Conservation (phyloP, 2,888 invertebrate genomes). For the Panzeria rudis region DNA sequence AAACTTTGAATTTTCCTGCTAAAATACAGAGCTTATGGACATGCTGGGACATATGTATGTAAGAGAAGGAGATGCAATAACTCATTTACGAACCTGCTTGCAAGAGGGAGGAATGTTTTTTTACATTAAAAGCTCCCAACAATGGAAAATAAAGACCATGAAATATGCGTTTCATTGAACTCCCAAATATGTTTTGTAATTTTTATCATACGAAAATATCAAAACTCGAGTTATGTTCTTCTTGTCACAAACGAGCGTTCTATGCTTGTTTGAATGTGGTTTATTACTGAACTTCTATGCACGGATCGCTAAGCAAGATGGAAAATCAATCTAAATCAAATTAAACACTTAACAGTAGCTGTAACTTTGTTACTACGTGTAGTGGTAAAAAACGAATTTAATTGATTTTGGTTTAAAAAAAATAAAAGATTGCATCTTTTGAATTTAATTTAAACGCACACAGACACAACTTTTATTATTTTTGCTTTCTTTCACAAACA, state of each 20-base stretch:
- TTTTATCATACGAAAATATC: too few species aligned
- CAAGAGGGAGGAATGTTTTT: too few species aligned
- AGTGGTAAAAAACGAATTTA: constrained; percentile 22
- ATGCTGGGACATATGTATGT: too few species aligned
- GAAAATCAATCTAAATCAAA: constrained; percentile 69
- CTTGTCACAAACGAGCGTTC: background rate
- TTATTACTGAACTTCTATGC: background rate
- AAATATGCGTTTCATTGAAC: too few species aligned
- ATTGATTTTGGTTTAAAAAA: background rate
- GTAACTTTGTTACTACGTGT: constrained; percentile 25
- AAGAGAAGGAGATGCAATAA: too few species aligned
- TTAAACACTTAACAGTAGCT: constrained; percentile 61
- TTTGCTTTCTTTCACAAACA: background rate
- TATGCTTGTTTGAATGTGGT: background rate
- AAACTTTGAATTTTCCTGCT: too few species aligned
- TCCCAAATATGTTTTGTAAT: too few species aligned
- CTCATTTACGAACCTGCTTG: too few species aligned
- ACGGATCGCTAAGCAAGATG: constrained; percentile 15
- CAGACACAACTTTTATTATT: background rate
- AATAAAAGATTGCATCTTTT: background rate
- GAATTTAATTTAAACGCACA: background rate
- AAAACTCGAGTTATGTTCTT: background rate
- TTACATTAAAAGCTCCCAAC: too few species aligned
- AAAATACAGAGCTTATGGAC: too few species aligned
- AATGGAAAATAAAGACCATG: too few species aligned